Conservation (phyloP, 2,888 invertebrate species). For the Brachynemurus nebulosus region DNA sequence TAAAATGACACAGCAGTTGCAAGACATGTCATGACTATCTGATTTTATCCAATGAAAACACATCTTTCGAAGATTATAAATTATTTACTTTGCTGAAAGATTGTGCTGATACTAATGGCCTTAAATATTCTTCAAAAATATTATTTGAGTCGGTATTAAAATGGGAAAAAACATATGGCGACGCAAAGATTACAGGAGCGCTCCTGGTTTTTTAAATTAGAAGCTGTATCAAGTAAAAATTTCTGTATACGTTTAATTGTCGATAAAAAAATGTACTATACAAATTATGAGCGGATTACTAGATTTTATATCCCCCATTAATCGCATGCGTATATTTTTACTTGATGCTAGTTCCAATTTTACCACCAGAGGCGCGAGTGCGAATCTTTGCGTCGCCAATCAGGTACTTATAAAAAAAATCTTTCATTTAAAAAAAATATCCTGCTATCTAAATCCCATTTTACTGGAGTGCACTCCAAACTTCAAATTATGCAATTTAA, state of each 20-base stretch:
- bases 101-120: not conserved
- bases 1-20: not conserved
- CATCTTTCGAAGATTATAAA: not conserved
- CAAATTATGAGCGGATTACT: no score
- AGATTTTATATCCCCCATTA: no score
- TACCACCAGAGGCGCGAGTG: no score
- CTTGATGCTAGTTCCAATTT: no score
- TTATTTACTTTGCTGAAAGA: constrained; percentile 1
- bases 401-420: not conserved
- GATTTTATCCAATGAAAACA: not conserved
- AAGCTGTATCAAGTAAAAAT: no score
- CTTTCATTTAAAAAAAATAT: no score
- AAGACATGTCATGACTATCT: not conserved
- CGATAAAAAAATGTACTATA: no score
- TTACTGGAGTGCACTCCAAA: constrained; percentile 1
- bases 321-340: no score
- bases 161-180: not conserved
- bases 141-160: not conserved
- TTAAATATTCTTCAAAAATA: constrained; percentile 1
- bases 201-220: no score
- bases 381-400: no score
- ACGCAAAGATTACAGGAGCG: no score
- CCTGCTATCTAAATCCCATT: not conserved
- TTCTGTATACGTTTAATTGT: no score
- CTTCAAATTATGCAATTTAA: not conserved